Percentiles rank a stretch among this genome's conserved stretches.
These are phyloP conservation scores for Neosalanx taihuensis DNA, from an alignment of 2,797 vertebrate genomes.

Conservation along the genomic window DNA sequence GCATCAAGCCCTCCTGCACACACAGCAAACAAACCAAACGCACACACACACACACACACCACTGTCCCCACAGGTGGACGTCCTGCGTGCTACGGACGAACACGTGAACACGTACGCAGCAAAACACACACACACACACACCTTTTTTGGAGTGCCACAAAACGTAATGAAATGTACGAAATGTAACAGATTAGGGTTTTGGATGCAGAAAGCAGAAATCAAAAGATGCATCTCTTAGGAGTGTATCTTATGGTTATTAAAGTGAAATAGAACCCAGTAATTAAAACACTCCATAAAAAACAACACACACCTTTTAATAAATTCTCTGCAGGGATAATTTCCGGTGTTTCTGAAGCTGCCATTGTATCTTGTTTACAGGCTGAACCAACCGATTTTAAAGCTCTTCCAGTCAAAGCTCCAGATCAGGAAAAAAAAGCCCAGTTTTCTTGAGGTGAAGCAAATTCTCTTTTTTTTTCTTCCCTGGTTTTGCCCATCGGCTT, in stretches of 20 bases:
- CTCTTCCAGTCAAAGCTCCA: slow-evolving; percentile 4
- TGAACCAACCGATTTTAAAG: slow-evolving; percentile 27
- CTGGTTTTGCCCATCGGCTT: slow-evolving; percentile 50
- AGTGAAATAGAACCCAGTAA: neutral
- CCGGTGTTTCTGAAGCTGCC: slow-evolving; percentile 19
- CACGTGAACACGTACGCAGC: neutral
- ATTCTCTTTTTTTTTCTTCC: slow-evolving; percentile 21
- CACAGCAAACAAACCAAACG: slow-evolving; percentile 6
- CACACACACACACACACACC: neutral
- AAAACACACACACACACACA: neutral
- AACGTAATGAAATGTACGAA: too few species aligned
- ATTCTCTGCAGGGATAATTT: neutral
- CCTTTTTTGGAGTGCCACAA: neutral
- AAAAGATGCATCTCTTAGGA: neutral
- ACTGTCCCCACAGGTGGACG: neutral
- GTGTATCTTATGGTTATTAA: neutral
- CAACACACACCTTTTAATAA: neutral
- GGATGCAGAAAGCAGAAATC: neutral
- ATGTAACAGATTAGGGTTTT: neutral
- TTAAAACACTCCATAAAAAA: slow-evolving; percentile 5
- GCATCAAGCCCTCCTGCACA: slow-evolving; percentile 48
- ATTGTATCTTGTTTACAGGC: slow-evolving; percentile 20
- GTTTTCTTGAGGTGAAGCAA: slow-evolving; percentile 33
- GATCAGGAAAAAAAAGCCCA: slow-evolving; percentile 18
- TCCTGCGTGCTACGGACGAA: too few species aligned